phyloP scores from a whole-genome alignment of 2,888 invertebrate species.

The Nemoura dubitans region DNA sequence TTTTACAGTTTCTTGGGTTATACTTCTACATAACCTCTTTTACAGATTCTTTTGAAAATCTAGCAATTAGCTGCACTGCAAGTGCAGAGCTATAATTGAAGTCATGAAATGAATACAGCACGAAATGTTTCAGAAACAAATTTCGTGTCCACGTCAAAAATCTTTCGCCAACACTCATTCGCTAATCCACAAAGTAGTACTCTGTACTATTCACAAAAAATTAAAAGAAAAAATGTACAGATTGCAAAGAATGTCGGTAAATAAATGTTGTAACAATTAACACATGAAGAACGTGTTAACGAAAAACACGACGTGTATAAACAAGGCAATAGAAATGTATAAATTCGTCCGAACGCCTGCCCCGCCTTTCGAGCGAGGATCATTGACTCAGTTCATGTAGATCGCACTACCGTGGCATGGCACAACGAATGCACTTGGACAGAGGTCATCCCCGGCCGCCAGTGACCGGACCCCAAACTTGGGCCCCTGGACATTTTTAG shows the following conservation, averaged over 20 bases:
- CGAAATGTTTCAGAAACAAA: neutral
- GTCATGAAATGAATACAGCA: slow-evolving; percentile 33
- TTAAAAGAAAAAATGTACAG: no score
- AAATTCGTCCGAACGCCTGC: no score
- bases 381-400: no score
- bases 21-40: neutral
- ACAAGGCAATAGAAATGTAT: no score
- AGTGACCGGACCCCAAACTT: neutral
- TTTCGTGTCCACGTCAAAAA: neutral
- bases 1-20: neutral
- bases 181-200: neutral
- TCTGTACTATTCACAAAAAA: neutral
- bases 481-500: neutral
- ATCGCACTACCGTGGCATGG: no score
- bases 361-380: no score
- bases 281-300: no score
- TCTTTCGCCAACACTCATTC: neutral
- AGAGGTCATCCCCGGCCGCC: neutral
- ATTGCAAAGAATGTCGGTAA: no score
- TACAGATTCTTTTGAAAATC: neutral
- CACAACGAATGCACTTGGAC: neutral
- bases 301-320: no score
- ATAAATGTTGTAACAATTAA: no score
- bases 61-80: slow-evolving; percentile 22
- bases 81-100: slow-evolving; percentile 1